These are phyloP conservation scores for Hirtodrosophila trivittata DNA, from an alignment of 2,888 invertebrate species.

Conservation along the genomic window DNA sequence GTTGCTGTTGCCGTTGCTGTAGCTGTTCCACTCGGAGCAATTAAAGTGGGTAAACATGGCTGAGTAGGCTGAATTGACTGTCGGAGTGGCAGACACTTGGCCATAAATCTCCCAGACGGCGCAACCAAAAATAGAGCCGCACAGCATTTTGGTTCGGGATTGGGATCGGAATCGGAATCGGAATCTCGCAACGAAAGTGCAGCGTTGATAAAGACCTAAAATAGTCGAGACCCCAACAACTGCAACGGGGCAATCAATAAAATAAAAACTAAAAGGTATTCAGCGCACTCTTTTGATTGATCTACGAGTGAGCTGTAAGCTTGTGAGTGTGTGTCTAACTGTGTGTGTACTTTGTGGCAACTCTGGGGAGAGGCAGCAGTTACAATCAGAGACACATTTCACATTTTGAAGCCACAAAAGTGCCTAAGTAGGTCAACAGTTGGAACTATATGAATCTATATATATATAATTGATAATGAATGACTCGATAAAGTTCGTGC, in stretches of 20 bases:
- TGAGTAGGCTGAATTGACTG: slow-evolving; percentile 60
- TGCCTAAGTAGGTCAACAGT: slow-evolving; percentile 57
- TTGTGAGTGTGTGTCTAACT: neutral
- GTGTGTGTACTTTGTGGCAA: neutral
- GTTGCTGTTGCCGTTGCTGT: slow-evolving; percentile 29
- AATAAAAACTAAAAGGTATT: slow-evolving; percentile 29
- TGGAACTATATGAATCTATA: slow-evolving; percentile 1
- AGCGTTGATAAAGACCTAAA: slow-evolving; percentile 31
- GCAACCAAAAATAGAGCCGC: slow-evolving; percentile 66
- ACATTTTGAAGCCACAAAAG: too few species aligned
- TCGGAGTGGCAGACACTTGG: slow-evolving; percentile 52
- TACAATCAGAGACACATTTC: slow-evolving; percentile 2
- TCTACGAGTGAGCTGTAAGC: slow-evolving; percentile 46
- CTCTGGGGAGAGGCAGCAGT: slow-evolving; percentile 2
- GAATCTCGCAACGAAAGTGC: slow-evolving; percentile 20
- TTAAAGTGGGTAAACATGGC: slow-evolving; percentile 73
- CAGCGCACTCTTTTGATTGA: slow-evolving; percentile 54
- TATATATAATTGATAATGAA: slow-evolving; percentile 8
- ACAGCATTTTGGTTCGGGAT: slow-evolving; percentile 14
- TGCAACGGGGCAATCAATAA: slow-evolving; percentile 40
- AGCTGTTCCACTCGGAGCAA: slow-evolving; percentile 46
- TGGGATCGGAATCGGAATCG: too few species aligned
- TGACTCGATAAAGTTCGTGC: neutral
- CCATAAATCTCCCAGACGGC: slow-evolving; percentile 67
- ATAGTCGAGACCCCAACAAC: slow-evolving; percentile 21